Evolutionary conservation across 2,888 invertebrate genomes (phyloP).

Genomic region (Cinara cedri): DNA sequence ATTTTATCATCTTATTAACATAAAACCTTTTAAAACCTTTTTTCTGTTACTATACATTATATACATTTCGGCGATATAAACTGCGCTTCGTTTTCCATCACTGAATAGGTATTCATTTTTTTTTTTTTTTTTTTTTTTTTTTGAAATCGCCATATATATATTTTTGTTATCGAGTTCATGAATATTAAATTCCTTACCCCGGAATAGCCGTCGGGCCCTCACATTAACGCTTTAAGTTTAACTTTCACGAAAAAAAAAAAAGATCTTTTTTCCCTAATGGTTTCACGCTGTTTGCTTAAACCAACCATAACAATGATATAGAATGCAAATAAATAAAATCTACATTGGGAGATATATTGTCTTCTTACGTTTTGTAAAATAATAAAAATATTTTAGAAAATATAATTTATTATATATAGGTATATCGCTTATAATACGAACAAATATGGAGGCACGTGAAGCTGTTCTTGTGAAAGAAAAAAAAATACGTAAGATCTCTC

Average conservation of each 20-base stretch:
- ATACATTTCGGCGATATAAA: conserved; percentile 25
- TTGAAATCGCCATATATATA: not conserved
- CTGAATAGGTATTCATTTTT: conserved; percentile 37
- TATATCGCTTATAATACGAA: too few relatives aligned
- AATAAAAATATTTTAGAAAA: not conserved
- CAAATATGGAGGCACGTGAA: too few relatives aligned
- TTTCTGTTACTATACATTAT: conserved; percentile 1
- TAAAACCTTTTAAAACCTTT: conserved; percentile 34
- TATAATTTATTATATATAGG: too few relatives aligned
- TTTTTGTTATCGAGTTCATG: conserved; percentile 33
- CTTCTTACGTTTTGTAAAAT: not conserved
- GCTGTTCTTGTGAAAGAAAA: too few relatives aligned
- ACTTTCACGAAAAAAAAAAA: conserved; percentile 30
- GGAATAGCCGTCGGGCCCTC: conserved; percentile 30
- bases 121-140: conserved; percentile 37
- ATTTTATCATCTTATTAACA: conserved; percentile 26
- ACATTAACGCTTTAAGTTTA: conserved; percentile 47
- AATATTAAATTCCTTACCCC: conserved; percentile 41
- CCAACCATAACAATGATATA: conserved; percentile 33
- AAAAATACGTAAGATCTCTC: too few relatives aligned
- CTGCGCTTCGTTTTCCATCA: conserved; percentile 5
- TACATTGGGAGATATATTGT: not conserved
- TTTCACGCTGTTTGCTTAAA: conserved; percentile 35
- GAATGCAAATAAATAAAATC: conserved; percentile 32
- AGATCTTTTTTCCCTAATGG: conserved; percentile 47